Conservation (phyloP, 2,888 invertebrate species). For the Graphium colonna region DNA sequence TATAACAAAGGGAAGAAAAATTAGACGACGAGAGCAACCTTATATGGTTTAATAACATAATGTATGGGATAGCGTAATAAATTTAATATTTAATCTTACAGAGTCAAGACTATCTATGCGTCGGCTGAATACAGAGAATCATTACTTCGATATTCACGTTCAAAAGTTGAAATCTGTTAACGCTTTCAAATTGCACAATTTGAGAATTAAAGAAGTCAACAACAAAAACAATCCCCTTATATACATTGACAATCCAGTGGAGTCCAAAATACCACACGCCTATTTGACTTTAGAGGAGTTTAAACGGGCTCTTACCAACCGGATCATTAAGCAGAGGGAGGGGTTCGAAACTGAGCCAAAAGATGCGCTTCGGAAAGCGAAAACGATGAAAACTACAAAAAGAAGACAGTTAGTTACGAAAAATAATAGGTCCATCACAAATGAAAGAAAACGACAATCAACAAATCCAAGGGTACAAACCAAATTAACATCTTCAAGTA, state of each 20-base stretch:
- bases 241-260: constrained; percentile 65
- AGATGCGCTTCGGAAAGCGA: background rate
- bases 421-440: background rate
- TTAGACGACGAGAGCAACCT: no score
- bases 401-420: constrained; percentile 23
- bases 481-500: background rate
- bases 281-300: constrained; percentile 54
- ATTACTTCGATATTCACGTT: constrained; percentile 50
- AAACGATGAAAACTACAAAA: background rate
- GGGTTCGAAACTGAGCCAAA: constrained; percentile 22
- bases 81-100: background rate
- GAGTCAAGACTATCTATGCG: constrained; percentile 32
- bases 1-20: no score
- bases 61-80: no score
- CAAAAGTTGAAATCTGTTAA: constrained; percentile 58
- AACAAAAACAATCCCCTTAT: constrained; percentile 39
- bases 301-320: constrained; percentile 41
- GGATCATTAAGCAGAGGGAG: constrained; percentile 34
- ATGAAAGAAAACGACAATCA: background rate
- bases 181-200: constrained; percentile 59
- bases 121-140: constrained; percentile 39
- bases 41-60: no score
- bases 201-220: constrained; percentile 39
- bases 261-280: constrained; percentile 54
- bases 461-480: background rate